Percentiles rank a stretch among this genome's conserved stretches.
phyloP scores from a whole-genome alignment of 2,888 invertebrate species.

The Monoplex corrugatus region DNA sequence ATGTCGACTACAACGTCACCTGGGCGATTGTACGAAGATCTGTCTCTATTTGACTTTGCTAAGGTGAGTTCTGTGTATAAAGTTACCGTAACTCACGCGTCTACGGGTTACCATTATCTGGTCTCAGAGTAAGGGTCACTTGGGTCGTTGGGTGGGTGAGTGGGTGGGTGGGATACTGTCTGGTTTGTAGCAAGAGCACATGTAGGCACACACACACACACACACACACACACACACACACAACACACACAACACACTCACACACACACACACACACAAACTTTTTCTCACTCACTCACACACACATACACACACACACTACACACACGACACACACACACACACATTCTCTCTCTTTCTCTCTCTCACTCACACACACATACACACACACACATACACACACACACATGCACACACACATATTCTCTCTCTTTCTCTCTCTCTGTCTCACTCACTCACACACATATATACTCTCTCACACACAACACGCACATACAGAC shows the following conservation, averaged over 20 bases:
- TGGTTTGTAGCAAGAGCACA: background rate
- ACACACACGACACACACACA: background rate
- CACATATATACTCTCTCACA: no score
- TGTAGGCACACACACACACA: background rate
- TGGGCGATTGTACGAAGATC: background rate
- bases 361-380: background rate
- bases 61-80: slow-evolving; percentile 36
- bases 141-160: background rate
- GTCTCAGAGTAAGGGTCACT: no score
- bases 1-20: slow-evolving; percentile 3
- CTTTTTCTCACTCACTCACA: background rate
- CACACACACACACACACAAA: slow-evolving; percentile 12
- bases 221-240: background rate
- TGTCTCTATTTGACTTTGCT: slow-evolving; percentile 5
- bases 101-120: no score
- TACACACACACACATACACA: slow-evolving; percentile 16
- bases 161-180: background rate
- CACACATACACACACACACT: slow-evolving; percentile 14
- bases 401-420: background rate
- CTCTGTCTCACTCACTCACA: no score
- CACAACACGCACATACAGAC: no score
- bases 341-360: background rate
- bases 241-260: background rate
- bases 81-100: no score
- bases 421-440: background rate